Base-by-base conservation (phyloP, 2,888 invertebrate species). In the Diarsia dahlii region DNA sequence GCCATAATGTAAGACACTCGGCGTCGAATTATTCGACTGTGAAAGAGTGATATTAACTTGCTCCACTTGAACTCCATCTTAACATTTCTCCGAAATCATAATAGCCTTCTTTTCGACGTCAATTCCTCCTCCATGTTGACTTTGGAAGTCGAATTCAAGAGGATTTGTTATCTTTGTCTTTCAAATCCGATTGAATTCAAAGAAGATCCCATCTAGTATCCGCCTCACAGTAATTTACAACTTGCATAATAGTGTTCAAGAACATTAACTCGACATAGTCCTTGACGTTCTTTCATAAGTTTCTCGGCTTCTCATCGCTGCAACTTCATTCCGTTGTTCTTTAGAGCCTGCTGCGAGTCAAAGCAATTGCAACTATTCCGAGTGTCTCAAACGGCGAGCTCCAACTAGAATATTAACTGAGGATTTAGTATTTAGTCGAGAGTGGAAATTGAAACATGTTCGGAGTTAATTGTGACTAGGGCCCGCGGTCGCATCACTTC, bases 401-500 rank as follows among this genome's bases (percentile, higher is more conserved):
- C 76, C 89, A 89, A 90, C 89, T 89, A 88, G 90, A 92, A 92
- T 93, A 93, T 93, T 93, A 93, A 91, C 89, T 88, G 82, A 87
- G 90, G 89, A 89, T 92, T 92, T 90, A 90, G 91, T 91, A 92
- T 91, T 90, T 88, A 93, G 91, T 89, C 89, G 90, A 89, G 90
- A 92, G 92, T 94, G 91, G 92, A 94, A 95, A 95, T 95, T 95
- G 94, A 94, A 95, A 95, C 94, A 95, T 95, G 95, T 94, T 92
- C 90, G 84, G 89, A 93, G 94, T 95, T 95, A 95, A 95, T 95
- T 95, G 94, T 92, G 90, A 93, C 92, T 90, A 90, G 92, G 89
- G 86, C 84, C 89, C 88, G 88, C 89, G 88, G 90, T 84, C 89
- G 88, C 89, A 86, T 85, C 86, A 89, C 82, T 89, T 86, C 87